Evolutionary conservation across 1,140 invertebrate genomes (phyloP).

Genomic region (Pseudomyrmex sp.): DNA sequence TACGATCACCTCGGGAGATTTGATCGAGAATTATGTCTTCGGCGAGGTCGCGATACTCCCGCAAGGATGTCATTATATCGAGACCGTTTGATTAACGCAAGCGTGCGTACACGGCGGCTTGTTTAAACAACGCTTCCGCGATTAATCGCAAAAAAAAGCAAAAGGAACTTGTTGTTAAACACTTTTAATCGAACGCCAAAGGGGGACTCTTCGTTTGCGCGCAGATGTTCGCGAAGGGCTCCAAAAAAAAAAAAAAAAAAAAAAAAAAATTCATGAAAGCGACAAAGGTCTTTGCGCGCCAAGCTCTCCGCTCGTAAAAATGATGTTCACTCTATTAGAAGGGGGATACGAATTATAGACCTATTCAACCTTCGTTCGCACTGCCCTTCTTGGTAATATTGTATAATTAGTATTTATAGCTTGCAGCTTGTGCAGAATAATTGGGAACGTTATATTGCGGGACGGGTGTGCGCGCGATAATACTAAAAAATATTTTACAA

Average conservation of each 20-base stretch:
- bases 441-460: background rate
- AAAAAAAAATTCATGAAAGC: constrained; percentile 26
- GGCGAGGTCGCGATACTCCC: background rate
- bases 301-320: background rate
- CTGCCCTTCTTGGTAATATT: constrained; percentile 8
- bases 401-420: background rate
- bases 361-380: constrained; percentile 6
- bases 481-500: background rate
- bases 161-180: constrained; percentile 2
- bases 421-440: background rate
- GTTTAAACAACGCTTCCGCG: background rate
- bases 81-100: constrained; percentile 39
- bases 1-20: constrained; percentile 48
- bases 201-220: background rate
- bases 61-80: constrained; percentile 52
- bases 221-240: constrained; percentile 34
- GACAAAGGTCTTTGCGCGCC: constrained; percentile 7
- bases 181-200: background rate
- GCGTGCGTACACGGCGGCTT: no score
- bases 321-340: constrained; percentile 21
- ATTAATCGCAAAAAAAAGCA: background rate
- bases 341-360: background rate
- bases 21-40: constrained; percentile 47
- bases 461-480: background rate
- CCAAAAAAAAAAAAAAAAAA: constrained; percentile 25